Evolutionary conservation across 2,797 vertebrate species (phyloP).

Genomic region (Amniataba percoides): DNA sequence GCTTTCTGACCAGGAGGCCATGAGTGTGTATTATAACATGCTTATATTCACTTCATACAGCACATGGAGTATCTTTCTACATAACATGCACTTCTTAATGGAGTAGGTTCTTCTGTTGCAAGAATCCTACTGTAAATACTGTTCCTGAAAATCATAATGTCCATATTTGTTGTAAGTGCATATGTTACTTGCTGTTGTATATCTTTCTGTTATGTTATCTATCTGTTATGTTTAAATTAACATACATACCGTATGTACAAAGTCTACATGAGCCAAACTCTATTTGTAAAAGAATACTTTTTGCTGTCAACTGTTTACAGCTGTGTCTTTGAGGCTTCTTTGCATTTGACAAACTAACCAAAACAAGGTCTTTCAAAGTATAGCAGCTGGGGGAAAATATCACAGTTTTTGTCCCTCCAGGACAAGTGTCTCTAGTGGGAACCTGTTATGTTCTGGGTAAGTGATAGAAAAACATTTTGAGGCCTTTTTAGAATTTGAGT

Average conservation of each 20-base stretch:
- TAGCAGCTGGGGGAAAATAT: conserved; percentile 49
- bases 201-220: no score
- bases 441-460: conserved; percentile 72
- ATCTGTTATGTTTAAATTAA: background rate
- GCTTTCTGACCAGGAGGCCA: background rate
- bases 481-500: conserved; percentile 73
- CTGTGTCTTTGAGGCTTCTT: conserved; percentile 49
- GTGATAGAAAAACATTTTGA: conserved; percentile 79
- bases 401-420: conserved; percentile 56
- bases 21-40: background rate
- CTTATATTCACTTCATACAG: background rate
- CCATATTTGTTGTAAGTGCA: background rate
- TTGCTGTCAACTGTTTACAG: conserved; percentile 46
- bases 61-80: background rate
- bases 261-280: conserved; percentile 32
- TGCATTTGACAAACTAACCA: conserved; percentile 63
- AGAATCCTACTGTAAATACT: background rate
- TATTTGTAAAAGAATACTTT: conserved; percentile 2
- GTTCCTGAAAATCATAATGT: background rate
- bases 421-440: conserved; percentile 78
- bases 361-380: conserved; percentile 75
- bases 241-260: background rate
- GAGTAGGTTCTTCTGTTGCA: background rate
- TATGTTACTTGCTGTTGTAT: background rate
- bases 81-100: background rate